Percentiles rank a stretch among this genome's conserved stretches.
Evolutionary conservation across 2,797 vertebrate species (phyloP).

Genomic region (Gallirallus australis): DNA sequence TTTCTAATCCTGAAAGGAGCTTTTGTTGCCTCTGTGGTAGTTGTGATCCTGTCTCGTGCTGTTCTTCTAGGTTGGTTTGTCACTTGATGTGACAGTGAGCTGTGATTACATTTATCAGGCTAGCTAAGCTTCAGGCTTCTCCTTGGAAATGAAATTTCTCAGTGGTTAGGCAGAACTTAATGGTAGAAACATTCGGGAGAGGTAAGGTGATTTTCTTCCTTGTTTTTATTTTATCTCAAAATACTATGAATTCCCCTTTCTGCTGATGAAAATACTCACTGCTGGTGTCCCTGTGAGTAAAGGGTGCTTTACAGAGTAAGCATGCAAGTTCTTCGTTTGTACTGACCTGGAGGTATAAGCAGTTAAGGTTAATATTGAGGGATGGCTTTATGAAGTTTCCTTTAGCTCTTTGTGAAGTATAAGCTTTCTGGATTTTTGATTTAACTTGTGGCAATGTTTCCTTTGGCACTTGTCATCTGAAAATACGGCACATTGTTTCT

Average conservation of each 20-base stretch:
- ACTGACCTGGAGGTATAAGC: background rate
- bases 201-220: conserved; percentile 15
- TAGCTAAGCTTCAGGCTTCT: conserved; percentile 23
- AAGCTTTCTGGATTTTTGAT: background rate
- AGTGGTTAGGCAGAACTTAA: conserved; percentile 1
- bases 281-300: conserved; percentile 33
- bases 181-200: background rate
- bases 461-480: conserved; percentile 2
- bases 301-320: background rate
- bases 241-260: conserved; percentile 53
- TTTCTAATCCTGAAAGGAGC: conserved; percentile 9
- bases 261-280: background rate
- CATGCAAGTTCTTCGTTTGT: background rate
- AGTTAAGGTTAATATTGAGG: background rate
- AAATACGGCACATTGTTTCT: background rate
- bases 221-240: conserved; percentile 33
- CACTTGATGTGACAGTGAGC: background rate
- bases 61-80: conserved; percentile 22
- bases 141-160: conserved; percentile 49
- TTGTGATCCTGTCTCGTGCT: background rate
- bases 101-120: background rate
- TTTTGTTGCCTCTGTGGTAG: background rate
- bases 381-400: background rate
- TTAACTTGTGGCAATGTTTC: background rate
- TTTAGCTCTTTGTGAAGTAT: background rate